Percentiles rank a stretch among this genome's conserved stretches.
These are phyloP conservation scores for Dicyrtomina minuta DNA, from an alignment of 2,888 invertebrate genomes.

Conservation along the genomic window DNA sequence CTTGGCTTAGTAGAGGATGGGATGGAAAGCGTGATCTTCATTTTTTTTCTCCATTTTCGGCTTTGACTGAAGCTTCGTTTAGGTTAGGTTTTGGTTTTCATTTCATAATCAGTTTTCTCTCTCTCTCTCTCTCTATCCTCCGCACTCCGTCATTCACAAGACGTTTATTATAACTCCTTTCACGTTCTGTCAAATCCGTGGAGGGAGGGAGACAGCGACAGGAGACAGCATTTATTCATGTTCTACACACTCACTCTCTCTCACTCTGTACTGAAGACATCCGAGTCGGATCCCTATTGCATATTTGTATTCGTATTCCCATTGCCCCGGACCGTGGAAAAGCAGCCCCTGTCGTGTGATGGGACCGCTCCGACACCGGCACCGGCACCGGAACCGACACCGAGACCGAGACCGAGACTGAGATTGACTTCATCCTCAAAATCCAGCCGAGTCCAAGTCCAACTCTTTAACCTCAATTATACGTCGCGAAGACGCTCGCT, in stretches of 20 bases:
- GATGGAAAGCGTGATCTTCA: background rate
- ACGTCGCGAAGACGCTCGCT: too few species aligned
- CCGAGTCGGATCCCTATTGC: too few species aligned
- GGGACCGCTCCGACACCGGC: too few species aligned
- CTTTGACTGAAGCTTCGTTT: constrained; percentile 7
- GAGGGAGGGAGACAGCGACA: too few species aligned
- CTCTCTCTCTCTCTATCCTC: too few species aligned
- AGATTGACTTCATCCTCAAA: too few species aligned
- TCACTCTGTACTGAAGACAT: background rate
- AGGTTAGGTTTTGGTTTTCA: constrained; percentile 8
- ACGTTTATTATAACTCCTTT: constrained; percentile 23
- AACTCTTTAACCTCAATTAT: constrained; percentile 9
- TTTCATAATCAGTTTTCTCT: background rate
- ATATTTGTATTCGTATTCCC: too few species aligned
- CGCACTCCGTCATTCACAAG: background rate
- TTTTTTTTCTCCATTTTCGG: constrained; percentile 15
- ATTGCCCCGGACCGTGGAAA: too few species aligned
- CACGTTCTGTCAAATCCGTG: background rate
- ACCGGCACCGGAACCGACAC: too few species aligned
- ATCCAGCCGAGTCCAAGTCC: background rate
- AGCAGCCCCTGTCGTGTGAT: too few species aligned
- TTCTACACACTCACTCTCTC: background rate
- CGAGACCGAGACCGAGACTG: too few species aligned
- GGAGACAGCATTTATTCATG: background rate
- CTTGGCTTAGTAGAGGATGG: background rate